These are phyloP conservation scores for Bilobella aurantiaca DNA, from an alignment of 1,140 invertebrate genomes.

Conservation along the genomic window DNA sequence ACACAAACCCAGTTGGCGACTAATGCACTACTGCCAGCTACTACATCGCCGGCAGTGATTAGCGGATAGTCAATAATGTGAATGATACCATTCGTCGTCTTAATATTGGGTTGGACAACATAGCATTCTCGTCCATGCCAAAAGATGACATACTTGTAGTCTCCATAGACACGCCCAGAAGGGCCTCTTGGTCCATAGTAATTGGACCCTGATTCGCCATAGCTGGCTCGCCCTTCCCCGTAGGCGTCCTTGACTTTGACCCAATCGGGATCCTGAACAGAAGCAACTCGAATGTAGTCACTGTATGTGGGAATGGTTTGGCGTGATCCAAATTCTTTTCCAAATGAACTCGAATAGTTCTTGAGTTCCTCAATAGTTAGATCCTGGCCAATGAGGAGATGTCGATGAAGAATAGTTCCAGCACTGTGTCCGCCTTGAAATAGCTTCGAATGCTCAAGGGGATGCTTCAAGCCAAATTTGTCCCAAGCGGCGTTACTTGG, in stretches of 20 bases:
- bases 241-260: neutral
- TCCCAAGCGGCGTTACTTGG: constrained; percentile 78
- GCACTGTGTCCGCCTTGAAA: constrained; percentile 72
- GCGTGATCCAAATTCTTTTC: neutral
- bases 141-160: constrained; percentile 16
- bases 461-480: constrained; percentile 54
- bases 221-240: neutral
- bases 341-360: constrained; percentile 48
- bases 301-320: constrained; percentile 21
- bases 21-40: constrained; percentile 44
- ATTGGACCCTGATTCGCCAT: neutral
- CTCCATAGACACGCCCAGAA: neutral
- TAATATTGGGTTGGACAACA: constrained; percentile 76
- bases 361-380: constrained; percentile 69
- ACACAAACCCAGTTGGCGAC: neutral
- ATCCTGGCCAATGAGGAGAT: constrained; percentile 48
- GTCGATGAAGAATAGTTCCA: constrained; percentile 41
- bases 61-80: constrained; percentile 80
- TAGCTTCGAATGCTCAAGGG: constrained; percentile 68
- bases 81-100: constrained; percentile 85
- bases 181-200: neutral
- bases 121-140: constrained; percentile 71
- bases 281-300: neutral
- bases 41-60: constrained; percentile 71
- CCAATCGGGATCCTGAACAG: neutral